phyloP scores from a whole-genome alignment of 2,113 vertebrate genomes.

The Lycocorax pyrrhopterus region DNA sequence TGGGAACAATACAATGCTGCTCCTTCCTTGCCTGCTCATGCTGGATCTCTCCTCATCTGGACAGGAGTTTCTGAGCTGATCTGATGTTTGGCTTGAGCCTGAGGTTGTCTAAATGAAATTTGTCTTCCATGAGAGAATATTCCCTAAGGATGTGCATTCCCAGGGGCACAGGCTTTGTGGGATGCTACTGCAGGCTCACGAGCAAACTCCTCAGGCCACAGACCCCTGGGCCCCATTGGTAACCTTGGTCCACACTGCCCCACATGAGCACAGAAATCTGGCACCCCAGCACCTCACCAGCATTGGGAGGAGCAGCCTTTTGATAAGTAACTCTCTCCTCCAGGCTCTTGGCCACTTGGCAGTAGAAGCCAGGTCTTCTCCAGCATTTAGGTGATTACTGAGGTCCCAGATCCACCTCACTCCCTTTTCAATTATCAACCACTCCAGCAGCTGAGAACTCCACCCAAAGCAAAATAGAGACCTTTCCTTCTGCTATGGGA shows the following conservation, averaged over 20 bases:
- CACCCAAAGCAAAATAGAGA: not conserved
- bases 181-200: accelerated
- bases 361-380: not conserved
- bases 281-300: not conserved
- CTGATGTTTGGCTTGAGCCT: not conserved
- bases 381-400: not conserved
- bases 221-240: not conserved
- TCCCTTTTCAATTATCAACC: not conserved
- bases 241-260: not conserved
- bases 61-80: not conserved
- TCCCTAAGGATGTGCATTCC: not conserved
- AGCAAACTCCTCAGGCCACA: not conserved
- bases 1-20: not conserved
- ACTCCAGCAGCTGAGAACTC: not conserved
- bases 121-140: not conserved
- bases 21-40: not conserved
- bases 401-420: not conserved
- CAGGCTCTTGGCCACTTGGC: not conserved
- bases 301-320: not conserved
- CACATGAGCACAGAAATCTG: not conserved
- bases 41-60: not conserved
- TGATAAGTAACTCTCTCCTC: not conserved
- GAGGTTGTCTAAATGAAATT: not conserved
- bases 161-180: not conserved
- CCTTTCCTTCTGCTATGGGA: not conserved